phyloP scores from a whole-genome alignment of 2,113 vertebrate species.

The Dipodomys stephensi region DNA sequence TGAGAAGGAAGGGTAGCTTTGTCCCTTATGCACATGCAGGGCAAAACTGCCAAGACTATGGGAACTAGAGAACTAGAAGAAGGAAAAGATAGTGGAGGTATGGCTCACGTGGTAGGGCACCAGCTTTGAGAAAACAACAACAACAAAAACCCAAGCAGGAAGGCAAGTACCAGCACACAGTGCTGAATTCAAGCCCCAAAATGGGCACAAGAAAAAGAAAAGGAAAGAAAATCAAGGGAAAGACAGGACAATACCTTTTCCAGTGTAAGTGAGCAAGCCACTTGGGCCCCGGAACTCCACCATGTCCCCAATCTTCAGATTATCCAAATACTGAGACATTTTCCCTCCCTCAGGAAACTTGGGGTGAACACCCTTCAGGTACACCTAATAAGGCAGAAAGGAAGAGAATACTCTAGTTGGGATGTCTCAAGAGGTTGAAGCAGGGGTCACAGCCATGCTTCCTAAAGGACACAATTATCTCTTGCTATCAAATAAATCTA shows the following conservation, averaged over 20 bases:
- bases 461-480: not conserved
- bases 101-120: too few species aligned
- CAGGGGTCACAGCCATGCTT: not conserved
- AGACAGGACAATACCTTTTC: slow-evolving; percentile 88
- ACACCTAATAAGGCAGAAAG: slow-evolving; percentile 87
- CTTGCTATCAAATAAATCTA: not conserved
- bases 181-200: too few species aligned
- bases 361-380: slow-evolving; percentile 93
- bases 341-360: slow-evolving; percentile 98
- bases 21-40: not conserved
- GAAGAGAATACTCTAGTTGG: not conserved
- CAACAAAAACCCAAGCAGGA: too few species aligned
- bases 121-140: too few species aligned
- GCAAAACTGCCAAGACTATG: too few species aligned
- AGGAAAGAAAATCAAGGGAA: not conserved
- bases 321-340: slow-evolving; percentile 97
- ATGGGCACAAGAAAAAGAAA: not conserved
- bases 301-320: slow-evolving; percentile 91
- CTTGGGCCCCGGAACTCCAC: slow-evolving; percentile 98
- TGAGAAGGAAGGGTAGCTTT: not conserved
- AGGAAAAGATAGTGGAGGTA: not conserved
- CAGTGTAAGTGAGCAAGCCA: slow-evolving; percentile 94
- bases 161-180: too few species aligned
- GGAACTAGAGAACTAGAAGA: not conserved
- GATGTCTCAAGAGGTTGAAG: not conserved